A percentile compares a stretch with the other conserved stretches of the same genome.
These are phyloP conservation scores for Heterodera filipjevi DNA, from an alignment of 2,888 invertebrate species.

Conservation along the genomic window DNA sequence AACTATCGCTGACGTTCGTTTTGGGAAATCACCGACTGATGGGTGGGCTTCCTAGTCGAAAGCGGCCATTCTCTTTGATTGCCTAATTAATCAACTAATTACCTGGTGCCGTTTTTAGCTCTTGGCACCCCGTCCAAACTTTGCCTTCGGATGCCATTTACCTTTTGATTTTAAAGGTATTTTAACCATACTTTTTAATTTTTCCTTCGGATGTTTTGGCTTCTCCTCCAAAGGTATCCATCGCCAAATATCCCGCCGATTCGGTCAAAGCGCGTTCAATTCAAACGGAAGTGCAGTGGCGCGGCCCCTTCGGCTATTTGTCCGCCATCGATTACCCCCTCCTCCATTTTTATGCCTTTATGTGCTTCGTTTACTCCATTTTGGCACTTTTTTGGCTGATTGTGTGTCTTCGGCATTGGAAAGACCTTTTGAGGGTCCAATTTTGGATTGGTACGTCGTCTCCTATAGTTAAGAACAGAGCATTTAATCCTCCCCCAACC, in stretches of 20 bases:
- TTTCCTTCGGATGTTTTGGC: too few species aligned
- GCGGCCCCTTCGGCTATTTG: conserved; percentile 79
- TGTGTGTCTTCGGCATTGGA: conserved; percentile 84
- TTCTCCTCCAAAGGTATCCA: conserved; percentile 36
- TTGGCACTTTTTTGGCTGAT: conserved; percentile 81
- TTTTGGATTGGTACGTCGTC: conserved; percentile 81
- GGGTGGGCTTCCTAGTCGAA: too few species aligned
- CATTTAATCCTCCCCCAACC: too few species aligned
- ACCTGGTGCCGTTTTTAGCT: conserved; percentile 36
- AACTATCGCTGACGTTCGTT: conserved; percentile 45
- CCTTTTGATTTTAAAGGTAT: conserved; percentile 54
- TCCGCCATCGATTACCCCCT: conserved; percentile 88
- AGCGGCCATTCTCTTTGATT: too few species aligned
- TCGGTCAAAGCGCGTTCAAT: conserved; percentile 33
- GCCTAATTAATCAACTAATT: too few species aligned
- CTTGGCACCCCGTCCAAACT: conserved; percentile 53
- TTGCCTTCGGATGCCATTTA: conserved; percentile 62
- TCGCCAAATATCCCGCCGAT: conserved; percentile 28
- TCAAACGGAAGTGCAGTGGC: conserved; percentile 49
- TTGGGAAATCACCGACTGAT: background rate
- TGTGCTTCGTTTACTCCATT: conserved; percentile 85
- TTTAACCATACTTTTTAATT: background rate
- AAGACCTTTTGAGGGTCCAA: conserved; percentile 86
- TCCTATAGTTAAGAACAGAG: background rate
- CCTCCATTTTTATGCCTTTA: conserved; percentile 85